Percentiles rank a stretch among this genome's conserved stretches.
These are phyloP conservation scores for Pteruthius melanotis DNA, from an alignment of 2,113 vertebrate genomes.

Conservation along the genomic window DNA sequence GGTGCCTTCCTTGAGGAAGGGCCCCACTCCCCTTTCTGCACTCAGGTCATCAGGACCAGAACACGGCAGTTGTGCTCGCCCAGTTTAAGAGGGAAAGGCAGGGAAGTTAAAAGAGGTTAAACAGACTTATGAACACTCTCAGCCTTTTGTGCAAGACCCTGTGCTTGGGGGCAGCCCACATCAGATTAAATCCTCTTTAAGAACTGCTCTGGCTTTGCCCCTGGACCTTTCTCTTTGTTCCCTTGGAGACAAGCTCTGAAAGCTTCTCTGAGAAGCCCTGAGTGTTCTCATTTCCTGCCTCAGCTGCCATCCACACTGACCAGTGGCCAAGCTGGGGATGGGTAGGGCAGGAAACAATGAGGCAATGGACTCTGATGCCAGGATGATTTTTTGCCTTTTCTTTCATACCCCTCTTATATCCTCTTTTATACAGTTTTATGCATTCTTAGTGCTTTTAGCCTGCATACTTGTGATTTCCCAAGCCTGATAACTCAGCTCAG, in stretches of 20 bases:
- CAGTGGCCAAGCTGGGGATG: background rate
- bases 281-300: background rate
- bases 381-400: no score
- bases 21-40: background rate
- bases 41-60: background rate
- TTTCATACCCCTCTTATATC: no score
- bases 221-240: background rate
- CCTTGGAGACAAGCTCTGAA: slow-evolving; percentile 33
- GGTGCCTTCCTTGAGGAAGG: background rate
- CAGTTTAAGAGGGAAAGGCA: background rate
- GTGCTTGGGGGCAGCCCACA: background rate
- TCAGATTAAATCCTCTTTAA: slow-evolving; percentile 15
- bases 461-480: no score
- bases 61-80: background rate
- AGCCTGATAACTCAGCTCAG: no score
- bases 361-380: no score
- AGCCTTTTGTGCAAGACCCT: background rate
- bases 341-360: background rate
- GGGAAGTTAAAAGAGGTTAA: background rate
- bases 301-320: background rate
- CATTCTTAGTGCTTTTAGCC: no score
- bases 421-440: no score
- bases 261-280: background rate
- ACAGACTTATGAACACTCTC: background rate
- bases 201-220: background rate